Evolutionary conservation across 2,113 vertebrate species (phyloP), one percentile per base, ranked within the genome.

Genomic region (Triplophysa tibetana): DNA sequence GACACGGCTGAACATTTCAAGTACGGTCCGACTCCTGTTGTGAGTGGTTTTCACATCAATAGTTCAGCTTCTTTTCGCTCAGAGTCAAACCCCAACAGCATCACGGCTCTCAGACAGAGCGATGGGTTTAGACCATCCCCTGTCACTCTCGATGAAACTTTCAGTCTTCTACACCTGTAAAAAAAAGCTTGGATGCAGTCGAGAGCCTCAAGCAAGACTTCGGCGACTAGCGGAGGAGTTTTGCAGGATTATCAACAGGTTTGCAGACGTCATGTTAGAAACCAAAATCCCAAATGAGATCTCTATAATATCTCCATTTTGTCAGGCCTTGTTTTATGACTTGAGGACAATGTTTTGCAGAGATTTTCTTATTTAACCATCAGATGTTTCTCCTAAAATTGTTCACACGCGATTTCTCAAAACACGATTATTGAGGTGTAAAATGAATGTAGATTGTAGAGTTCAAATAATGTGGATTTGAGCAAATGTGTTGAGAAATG

Each of bases 131-230:
- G 70, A 73, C 70, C 54, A 60, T 60, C n/a, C 3, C 70, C 41
- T 73, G 70, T 73, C 70, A 73, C 19, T 60, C 60, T 41, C 54
- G 10, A 23, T 73, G 54, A 73, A 73, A 58, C 26, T 73, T 33
- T 60, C 29, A 54, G 21, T 72, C 70, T 9, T 56, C 69, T 38
- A 8, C 12, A n/a, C 10, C 19, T 11, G 19, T 72, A 56, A 72
- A 72, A n/a, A 0, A 45, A 4, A 70, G 52, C 29, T 56, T 21
- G 69, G n/a, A 52, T 72, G 26, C 26, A 56, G 50, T 9, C 6
- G 17, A 13, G 50, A 21, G 69, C 50, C 69, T 72, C 26, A 4
- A 72, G 69, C 69, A 72, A 72, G 50, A 56, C 48, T 70, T 70
- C 50, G 33, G 24, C 17, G 17, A 33, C 70, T 72, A 17, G 10